A percentile compares a stretch with the other conserved stretches of the same genome.
phyloP scores from a whole-genome alignment of 2,113 vertebrate genomes.

The Xiphophorus couchianus region DNA sequence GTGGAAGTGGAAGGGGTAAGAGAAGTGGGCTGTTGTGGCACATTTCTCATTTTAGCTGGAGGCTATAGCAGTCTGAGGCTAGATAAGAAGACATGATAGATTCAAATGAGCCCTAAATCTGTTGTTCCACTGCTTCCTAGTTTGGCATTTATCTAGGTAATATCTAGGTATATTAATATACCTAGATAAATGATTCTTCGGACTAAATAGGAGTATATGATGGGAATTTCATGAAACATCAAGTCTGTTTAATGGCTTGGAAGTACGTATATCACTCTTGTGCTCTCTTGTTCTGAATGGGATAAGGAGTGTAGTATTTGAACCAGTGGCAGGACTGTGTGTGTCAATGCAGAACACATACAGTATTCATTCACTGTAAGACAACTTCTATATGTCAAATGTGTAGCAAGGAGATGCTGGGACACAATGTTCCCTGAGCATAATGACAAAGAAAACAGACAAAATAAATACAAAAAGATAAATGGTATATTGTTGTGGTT shows the following conservation, averaged over 20 bases:
- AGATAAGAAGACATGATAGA: background rate
- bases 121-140: background rate
- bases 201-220: no score
- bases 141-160: background rate
- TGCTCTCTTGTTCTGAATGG: no score
- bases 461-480: no score
- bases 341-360: no score
- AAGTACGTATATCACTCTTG: no score
- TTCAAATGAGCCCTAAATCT: background rate
- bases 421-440: background rate
- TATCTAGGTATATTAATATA: background rate
- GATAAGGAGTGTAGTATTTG: no score
- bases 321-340: no score
- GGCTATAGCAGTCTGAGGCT: background rate
- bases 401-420: background rate
- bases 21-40: background rate
- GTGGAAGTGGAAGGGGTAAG: background rate
- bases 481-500: no score
- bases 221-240: no score
- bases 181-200: no score
- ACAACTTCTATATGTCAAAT: background rate
- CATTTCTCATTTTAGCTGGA: slow-evolving; percentile 6
- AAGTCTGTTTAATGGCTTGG: no score
- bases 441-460: background rate
- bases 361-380: no score